Evolutionary conservation across 2,888 invertebrate species (phyloP).

Genomic region (Physocephala rufipes): DNA sequence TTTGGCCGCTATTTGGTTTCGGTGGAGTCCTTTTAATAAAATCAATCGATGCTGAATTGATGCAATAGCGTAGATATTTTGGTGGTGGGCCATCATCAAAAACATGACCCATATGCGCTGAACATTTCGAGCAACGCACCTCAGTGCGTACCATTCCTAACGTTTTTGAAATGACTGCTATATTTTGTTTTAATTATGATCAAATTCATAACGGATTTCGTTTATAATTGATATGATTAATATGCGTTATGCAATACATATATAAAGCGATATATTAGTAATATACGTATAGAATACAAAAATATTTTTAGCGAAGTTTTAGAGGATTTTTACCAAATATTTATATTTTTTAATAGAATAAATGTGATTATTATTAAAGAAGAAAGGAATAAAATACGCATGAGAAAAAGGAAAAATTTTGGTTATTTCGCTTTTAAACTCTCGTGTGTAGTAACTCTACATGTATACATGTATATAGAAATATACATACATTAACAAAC

Average conservation of each 20-base stretch:
- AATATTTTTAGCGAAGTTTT: background rate
- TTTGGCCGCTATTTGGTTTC: slow-evolving; percentile 49
- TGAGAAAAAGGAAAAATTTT: slow-evolving; percentile 32
- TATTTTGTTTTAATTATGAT: slow-evolving; percentile 48
- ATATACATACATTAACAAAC: background rate
- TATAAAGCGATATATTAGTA: too few species aligned
- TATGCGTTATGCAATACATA: too few species aligned
- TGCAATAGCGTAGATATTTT: slow-evolving; percentile 93
- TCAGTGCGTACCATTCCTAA: slow-evolving; percentile 95
- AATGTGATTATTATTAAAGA: slow-evolving; percentile 24
- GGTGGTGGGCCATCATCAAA: slow-evolving; percentile 97
- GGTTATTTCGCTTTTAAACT: slow-evolving; percentile 22
- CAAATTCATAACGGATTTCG: slow-evolving; percentile 16
- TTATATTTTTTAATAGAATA: slow-evolving; percentile 15
- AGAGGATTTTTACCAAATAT: slow-evolving; percentile 6
- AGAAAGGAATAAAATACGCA: slow-evolving; percentile 38
- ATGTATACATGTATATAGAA: background rate
- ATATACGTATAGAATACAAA: background rate
- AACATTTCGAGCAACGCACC: slow-evolving; percentile 93
- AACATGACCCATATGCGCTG: slow-evolving; percentile 95
- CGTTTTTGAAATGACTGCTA: slow-evolving; percentile 70
- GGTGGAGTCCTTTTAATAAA: slow-evolving; percentile 56
- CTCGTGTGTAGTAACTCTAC: too few species aligned
- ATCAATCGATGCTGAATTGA: slow-evolving; percentile 81
- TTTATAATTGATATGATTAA: slow-evolving; percentile 27